Evolutionary conservation across 2,797 vertebrate genomes (phyloP).

Genomic region (Mico argentatus): DNA sequence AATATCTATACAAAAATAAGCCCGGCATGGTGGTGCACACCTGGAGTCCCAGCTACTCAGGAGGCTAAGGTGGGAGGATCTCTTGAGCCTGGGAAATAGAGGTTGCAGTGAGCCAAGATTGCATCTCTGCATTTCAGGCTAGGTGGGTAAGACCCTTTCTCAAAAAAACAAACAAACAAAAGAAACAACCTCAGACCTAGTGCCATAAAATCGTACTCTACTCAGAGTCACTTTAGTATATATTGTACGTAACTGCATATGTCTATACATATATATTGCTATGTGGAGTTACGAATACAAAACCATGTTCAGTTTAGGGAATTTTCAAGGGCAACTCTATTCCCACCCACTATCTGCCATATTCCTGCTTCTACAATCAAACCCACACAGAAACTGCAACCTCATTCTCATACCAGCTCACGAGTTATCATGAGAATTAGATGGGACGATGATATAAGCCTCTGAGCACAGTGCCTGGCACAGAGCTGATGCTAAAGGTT

Average conservation of each 20-base stretch:
- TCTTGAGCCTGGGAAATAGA: not conserved
- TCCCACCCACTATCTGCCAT: not conserved
- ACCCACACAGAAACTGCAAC: not conserved
- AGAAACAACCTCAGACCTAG: not conserved
- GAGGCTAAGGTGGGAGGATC: not conserved
- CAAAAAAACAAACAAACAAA: not conserved
- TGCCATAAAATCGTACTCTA: not conserved
- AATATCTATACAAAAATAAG: not conserved
- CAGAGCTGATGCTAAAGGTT: not conserved
- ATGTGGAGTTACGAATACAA: not conserved
- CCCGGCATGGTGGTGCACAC: not conserved
- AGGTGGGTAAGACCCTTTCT: not conserved
- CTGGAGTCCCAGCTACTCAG: not conserved
- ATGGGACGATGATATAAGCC: not conserved
- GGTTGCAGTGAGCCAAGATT: not conserved
- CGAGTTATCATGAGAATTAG: not conserved
- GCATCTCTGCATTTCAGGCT: not conserved
- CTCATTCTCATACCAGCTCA: not conserved
- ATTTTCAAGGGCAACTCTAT: not conserved
- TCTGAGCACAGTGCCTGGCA: not conserved
- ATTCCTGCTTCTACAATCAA: not conserved
- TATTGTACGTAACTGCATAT: not conserved
- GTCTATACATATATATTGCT: not conserved
- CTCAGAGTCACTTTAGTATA: not conserved
- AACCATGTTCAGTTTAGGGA: not conserved